phyloP scores from a whole-genome alignment of 2,797 vertebrate species.

The Sebastes jordani region DNA sequence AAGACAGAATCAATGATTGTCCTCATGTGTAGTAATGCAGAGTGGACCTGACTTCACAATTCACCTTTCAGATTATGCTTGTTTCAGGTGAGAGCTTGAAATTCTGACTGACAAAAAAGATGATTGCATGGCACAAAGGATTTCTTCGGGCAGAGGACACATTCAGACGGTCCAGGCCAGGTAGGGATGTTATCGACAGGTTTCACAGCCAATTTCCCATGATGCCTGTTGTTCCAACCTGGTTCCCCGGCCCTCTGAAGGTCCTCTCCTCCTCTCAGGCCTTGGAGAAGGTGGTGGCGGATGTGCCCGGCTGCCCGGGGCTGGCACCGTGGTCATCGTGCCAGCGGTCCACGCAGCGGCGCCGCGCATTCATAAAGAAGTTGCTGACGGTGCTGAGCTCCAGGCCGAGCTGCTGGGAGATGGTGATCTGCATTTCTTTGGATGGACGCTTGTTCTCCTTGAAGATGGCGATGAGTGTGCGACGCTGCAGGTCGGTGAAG shows the following conservation, averaged over 20 bases:
- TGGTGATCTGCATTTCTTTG: constrained; percentile 99
- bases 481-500: constrained; percentile 98
- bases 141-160: constrained; percentile 64
- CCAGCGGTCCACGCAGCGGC: constrained; percentile 96
- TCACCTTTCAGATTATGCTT: constrained; percentile 71
- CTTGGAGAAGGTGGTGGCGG: constrained; percentile 94
- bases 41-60: constrained; percentile 75
- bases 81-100: constrained; percentile 73
- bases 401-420: constrained; percentile 97
- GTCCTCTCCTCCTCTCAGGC: constrained; percentile 84
- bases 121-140: constrained; percentile 83
- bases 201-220: constrained; percentile 53
- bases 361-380: constrained; percentile 99
- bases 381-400: constrained; percentile 99
- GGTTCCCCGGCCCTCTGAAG: constrained; percentile 50
- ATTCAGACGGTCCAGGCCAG: constrained; percentile 64
- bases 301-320: constrained; percentile 88
- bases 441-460: constrained; percentile 99
- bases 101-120: constrained; percentile 72
- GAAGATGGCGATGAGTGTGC: constrained; percentile 98
- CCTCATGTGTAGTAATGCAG: constrained; percentile 71
- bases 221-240: constrained; percentile 53
- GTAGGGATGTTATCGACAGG: constrained; percentile 52
- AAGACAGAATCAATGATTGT: constrained; percentile 77
- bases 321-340: constrained; percentile 91